Base-by-base conservation (phyloP, 1,140 invertebrate species). In the Drosophila sturtevanti region DNA sequence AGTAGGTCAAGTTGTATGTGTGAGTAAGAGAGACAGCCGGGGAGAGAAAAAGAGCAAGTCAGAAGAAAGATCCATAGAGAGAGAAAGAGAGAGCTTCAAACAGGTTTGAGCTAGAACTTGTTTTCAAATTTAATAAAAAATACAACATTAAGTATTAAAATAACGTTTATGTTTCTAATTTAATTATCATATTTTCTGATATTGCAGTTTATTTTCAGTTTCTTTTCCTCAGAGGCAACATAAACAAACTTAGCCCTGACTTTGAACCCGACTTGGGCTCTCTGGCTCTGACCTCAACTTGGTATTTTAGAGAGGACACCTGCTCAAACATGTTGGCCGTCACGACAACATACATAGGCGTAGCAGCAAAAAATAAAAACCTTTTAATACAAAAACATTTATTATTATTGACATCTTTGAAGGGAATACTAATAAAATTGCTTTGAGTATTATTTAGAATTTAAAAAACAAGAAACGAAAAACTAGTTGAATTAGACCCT, bases 1-100 rank as follows among this genome's bases (percentile, higher is more conserved):
- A 87, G 84, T 91, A 91, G 90, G 90, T 91, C 90, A 91, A 85
- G 90, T 90, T 91, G 90, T 74, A 61, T 52, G 58, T 55, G 51
- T 41, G 38, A 55, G 24, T 11, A 35, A 65, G 63, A 67, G 59
- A 44, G 44, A 12, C 41, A 52, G 21, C 58, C 65, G 48, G 38
- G n/a, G 63, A 37, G 12, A 68, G 59, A 56, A 44, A 21, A 64
- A 48, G 24, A 62, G 64, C 52, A 61, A 51, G 35, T 54, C 11
- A 38, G n/a, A 38, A 48, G 41, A 48, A 48, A 21, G 16, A 21
- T 21, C 41, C 2, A 24, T 24, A 24, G 22, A 24, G 22, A 61
- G 54, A 16, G 61, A 58, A 21, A 63, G 64, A 59, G 67, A 51
- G 35, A 61, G 72, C 77, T 72, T 86, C 81, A 65, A 81, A 81